Conservation (phyloP, 2,113 vertebrate genomes). For the Peromyscus maniculatus region DNA sequence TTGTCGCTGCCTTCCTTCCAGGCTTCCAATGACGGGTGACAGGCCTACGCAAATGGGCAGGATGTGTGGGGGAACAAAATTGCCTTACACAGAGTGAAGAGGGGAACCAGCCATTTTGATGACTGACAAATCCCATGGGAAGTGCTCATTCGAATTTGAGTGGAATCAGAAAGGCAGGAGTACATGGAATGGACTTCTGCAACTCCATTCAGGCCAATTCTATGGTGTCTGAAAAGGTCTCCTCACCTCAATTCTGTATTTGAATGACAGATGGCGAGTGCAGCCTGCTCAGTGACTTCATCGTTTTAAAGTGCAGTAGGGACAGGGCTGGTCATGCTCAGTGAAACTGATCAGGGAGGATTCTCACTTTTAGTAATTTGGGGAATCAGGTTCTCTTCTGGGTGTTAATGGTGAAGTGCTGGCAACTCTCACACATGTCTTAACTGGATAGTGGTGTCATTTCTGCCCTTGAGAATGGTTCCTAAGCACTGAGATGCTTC, state of each 20-base stretch:
- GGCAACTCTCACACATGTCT: not conserved
- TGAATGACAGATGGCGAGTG: not conserved
- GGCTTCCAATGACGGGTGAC: not conserved
- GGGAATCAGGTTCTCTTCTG: not conserved
- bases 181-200: not conserved
- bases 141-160: not conserved
- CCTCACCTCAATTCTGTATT: not conserved
- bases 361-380: not conserved
- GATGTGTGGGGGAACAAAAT: not conserved
- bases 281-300: not conserved
- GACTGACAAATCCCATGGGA: not conserved
- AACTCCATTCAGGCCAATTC: not conserved
- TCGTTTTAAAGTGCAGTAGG: conserved; percentile 2
- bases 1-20: not conserved
- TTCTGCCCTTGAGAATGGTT: not conserved
- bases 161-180: not conserved
- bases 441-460: not conserved
- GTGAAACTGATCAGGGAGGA: not conserved
- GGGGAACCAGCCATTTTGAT: not conserved
- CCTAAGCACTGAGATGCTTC: not conserved
- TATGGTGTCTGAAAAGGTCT: not conserved
- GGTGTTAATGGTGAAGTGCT: not conserved
- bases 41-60: not conserved
- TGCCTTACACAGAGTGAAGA: not conserved
- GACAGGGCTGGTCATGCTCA: not conserved